Percentiles rank a stretch among this genome's conserved stretches.
Conservation (phyloP, 2,888 invertebrate genomes). For the Nudaria mundana region DNA sequence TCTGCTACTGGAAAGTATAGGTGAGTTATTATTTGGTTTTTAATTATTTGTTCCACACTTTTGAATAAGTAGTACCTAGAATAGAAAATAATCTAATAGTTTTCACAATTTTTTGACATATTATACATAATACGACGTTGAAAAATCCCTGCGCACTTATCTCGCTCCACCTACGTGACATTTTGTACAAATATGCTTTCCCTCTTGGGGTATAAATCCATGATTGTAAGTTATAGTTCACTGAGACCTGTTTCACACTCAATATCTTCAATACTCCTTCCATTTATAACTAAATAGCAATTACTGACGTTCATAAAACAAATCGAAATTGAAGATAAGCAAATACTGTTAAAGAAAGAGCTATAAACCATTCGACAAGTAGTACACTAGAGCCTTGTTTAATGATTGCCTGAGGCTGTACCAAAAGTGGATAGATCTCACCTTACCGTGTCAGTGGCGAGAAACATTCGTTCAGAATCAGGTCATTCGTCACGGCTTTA, state of each 20-base stretch:
- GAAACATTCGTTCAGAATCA: constrained; percentile 30
- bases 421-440: constrained; percentile 26
- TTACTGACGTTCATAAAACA: constrained; percentile 17
- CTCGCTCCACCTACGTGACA: too few species aligned
- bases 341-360: constrained; percentile 22
- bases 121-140: too few species aligned
- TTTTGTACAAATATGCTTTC: too few species aligned
- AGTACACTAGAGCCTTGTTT: constrained; percentile 21
- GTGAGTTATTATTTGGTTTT: too few species aligned
- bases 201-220: too few species aligned
- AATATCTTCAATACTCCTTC: not conserved
- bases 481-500: constrained; percentile 35
- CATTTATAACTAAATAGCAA: not conserved
- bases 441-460: constrained; percentile 23
- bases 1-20: too few species aligned
- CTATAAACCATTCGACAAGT: constrained; percentile 26
- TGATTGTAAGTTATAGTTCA: too few species aligned
- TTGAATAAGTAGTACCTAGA: too few species aligned
- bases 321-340: constrained; percentile 25
- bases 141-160: not conserved
- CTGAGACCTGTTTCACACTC: too few species aligned
- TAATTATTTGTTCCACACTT: too few species aligned
- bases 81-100: too few species aligned
- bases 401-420: constrained; percentile 20
- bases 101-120: too few species aligned